A percentile compares a stretch with the other conserved stretches of the same genome.
Evolutionary conservation across 2,888 invertebrate species (phyloP).

Genomic region (Gerris lacustris): DNA sequence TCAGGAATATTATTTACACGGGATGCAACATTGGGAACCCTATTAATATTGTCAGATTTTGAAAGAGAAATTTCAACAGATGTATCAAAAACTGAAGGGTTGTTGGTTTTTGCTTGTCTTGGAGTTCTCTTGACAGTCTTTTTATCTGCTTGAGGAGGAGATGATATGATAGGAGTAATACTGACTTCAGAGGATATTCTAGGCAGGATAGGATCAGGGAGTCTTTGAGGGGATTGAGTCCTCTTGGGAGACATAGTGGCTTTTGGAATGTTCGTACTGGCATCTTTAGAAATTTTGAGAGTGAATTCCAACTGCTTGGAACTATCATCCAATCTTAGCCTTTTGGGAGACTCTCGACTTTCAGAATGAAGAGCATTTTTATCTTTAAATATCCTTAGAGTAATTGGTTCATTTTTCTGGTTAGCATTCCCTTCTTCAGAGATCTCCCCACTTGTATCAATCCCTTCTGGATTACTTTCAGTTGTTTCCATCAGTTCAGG

Average conservation of each 20-base stretch:
- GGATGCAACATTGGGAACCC: neutral
- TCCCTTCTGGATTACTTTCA: neutral
- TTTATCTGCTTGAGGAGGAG: constrained; percentile 14
- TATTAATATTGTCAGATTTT: neutral
- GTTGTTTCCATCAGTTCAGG: neutral
- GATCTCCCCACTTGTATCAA: no score
- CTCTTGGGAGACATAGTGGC: constrained; percentile 27
- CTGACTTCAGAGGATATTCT: constrained; percentile 15
- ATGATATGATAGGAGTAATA: constrained; percentile 19
- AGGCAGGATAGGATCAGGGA: neutral
- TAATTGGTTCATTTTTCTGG: constrained; percentile 21
- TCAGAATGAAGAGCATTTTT: constrained; percentile 22
- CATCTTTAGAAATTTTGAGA: constrained; percentile 28
- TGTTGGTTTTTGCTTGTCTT: constrained; percentile 15
- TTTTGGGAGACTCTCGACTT: constrained; percentile 7
- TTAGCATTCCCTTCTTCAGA: neutral
- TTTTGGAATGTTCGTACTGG: constrained; percentile 26
- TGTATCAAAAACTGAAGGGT: neutral
- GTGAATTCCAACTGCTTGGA: constrained; percentile 28
- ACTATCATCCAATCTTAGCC: neutral
- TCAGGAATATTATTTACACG: neutral
- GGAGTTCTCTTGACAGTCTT: constrained; percentile 19
- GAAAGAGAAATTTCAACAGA: neutral
- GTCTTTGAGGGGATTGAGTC: constrained; percentile 17
- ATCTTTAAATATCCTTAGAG: constrained; percentile 25